phyloP scores from a whole-genome alignment of 1,140 invertebrate genomes.

The Spodoptera frugiperda region DNA sequence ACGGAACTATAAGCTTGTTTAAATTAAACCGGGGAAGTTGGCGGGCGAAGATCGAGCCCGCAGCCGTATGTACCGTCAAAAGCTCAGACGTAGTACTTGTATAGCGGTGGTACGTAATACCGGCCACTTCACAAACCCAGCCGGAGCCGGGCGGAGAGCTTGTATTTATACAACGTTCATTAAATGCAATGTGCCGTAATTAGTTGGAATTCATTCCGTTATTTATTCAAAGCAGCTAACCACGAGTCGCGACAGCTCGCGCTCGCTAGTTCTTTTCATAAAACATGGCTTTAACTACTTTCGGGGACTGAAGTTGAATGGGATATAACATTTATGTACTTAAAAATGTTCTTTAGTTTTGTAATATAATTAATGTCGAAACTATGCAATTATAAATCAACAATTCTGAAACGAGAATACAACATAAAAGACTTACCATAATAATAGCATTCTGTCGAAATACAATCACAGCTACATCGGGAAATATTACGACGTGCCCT shows the following conservation, averaged over 20 bases:
- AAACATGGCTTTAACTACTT: background rate
- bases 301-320: background rate
- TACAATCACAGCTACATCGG: background rate
- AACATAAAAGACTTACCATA: no score
- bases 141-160: background rate
- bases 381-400: no score
- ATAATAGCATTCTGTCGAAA: background rate
- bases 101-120: background rate
- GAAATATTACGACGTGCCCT: background rate
- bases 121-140: background rate
- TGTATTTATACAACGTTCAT: conserved; percentile 3
- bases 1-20: no score
- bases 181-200: background rate
- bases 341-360: no score
- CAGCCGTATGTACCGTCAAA: no score
- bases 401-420: no score
- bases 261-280: conserved; percentile 1
- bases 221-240: conserved; percentile 20
- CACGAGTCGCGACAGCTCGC: background rate
- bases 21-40: no score
- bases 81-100: no score
- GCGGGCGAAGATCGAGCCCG: background rate
- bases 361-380: no score
- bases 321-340: no score
- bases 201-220: background rate